Conservation (phyloP, 2,113 vertebrate genomes). For the Oriolus oriolus region DNA sequence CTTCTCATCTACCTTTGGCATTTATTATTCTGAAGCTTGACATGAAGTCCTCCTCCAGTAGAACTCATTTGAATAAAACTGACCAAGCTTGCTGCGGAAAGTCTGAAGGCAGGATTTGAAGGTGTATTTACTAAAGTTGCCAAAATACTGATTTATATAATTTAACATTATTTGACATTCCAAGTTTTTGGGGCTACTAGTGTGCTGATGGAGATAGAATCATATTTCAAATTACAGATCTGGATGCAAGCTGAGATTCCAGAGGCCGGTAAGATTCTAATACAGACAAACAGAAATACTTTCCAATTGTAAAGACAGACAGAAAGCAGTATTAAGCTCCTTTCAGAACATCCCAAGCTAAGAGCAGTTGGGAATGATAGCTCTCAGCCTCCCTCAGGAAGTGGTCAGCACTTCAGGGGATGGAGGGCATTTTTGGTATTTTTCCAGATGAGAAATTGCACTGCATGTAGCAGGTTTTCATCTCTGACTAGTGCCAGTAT, state of each 20-base stretch:
- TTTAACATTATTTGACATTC: background rate
- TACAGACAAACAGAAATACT: background rate
- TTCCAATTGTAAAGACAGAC: background rate
- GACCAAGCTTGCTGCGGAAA: background rate
- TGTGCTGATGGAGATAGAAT: background rate
- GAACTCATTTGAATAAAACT: background rate
- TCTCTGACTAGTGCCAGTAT: background rate
- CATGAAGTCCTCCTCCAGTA: background rate
- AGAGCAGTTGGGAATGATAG: background rate
- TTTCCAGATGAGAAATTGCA: background rate
- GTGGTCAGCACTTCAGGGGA: background rate
- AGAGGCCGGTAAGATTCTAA: background rate
- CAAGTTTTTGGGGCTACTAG: background rate
- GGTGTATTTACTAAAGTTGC: background rate
- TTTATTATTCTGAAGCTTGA: background rate
- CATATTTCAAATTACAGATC: background rate
- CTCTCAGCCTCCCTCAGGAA: background rate
- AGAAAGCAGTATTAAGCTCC: background rate
- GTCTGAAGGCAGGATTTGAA: background rate
- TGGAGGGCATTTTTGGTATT: background rate
- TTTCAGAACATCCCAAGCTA: background rate
- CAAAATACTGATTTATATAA: background rate
- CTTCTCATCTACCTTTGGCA: background rate
- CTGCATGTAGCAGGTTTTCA: background rate
- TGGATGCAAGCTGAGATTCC: background rate